Base-by-base conservation (phyloP, 1,140 invertebrate genomes). In the Zaprionus vittiger region DNA sequence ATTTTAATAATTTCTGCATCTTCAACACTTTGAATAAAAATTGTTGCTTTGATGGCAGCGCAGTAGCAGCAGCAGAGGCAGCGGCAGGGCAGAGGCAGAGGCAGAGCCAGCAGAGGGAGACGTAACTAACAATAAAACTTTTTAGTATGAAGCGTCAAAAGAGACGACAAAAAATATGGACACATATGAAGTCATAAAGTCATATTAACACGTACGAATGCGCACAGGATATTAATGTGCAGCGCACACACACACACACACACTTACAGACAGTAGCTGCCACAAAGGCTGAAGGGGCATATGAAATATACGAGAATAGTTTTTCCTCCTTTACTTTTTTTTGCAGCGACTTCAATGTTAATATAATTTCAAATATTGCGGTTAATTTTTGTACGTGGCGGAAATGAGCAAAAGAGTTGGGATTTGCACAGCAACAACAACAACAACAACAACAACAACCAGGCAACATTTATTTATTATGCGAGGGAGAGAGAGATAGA, bases 191-290 rank as follows among this genome's bases (percentile, higher is more conserved):
- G 86, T 90, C 86, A 90, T 90, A 90, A 90, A 90, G 86, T 90
- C 86, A 90, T 91, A 90, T 90, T 90, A 90, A 90, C 86, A 90
- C 86, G 86, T 90, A 91, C 86, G 86, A 90, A 85, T 91, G 84
- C 87, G 86, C 86, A 90, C 83, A 90, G 86, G 86, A 91, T 90
- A 90, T 90, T 90, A 90, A 91, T 90, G 86, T 90, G 82, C 79
- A 87, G 69, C 71, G 70, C 73, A 37, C 63, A 77, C 56, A 59
- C 34, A 24, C 15, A 69, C 52, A 60, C 37, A 68, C 2, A 31
- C 28, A 7, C 6, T 31, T 31, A 31, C 9, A n/a, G 52, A 66
- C 4, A 47, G 47, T 15, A 3, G 11, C 37, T 34, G 31, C 31
- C 31, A 26, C 38, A 67, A 67, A 77, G 52, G 41, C 28, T 26